Evolutionary conservation across 2,113 vertebrate genomes (phyloP), one percentile per base, ranked within the genome.

Genomic region (Phalacrocorax carbo): DNA sequence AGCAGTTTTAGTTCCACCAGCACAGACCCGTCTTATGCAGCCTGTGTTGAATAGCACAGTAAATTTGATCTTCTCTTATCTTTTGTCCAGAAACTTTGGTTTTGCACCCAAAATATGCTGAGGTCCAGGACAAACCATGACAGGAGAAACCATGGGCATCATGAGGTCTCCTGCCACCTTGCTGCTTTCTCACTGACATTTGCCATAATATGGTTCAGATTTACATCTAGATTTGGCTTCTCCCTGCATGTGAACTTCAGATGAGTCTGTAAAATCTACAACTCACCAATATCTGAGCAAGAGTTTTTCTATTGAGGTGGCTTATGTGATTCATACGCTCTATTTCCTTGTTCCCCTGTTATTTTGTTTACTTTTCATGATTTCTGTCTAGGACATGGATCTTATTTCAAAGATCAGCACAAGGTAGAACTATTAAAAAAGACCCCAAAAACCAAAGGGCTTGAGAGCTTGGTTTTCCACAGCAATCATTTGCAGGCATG

Each of bases 41-140:
- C 25, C 36, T 54, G 14, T 82, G 27, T 82, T 6, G 14, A 87
- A 81, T 3, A 75, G 11, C 14, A 8, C 10, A 5, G 46, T 70
- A 81, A 58, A 83, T 36, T 54, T 1, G 0, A 61, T 61, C 2
- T 55, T 58, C 10, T 52, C 0, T 46, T 52, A 4, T 34, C 10
- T n/a, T 84, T 61, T 54, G 57, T 40, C 27, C 46, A n/a, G 29
- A 36, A 57, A 40, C 34, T 55, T 38, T 49, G 11, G 1, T 81
- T 66, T 72, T 69, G 9, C 13, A 72, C 10, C 6, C 22, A 64
- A 42, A 38, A 92, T 60, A 60, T 29, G n/a, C 42, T 66, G 52
- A 88, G 4, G 26, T 57, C 7, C 9, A 40, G 44, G 49, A 71
- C 11, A 68, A 46, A 22, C 5, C 5, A n/a, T 1, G 23, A 16